A percentile compares a stretch with the other conserved stretches of the same genome.
Conservation (phyloP, 2,888 invertebrate species). For the Therioaphis trifolii region DNA sequence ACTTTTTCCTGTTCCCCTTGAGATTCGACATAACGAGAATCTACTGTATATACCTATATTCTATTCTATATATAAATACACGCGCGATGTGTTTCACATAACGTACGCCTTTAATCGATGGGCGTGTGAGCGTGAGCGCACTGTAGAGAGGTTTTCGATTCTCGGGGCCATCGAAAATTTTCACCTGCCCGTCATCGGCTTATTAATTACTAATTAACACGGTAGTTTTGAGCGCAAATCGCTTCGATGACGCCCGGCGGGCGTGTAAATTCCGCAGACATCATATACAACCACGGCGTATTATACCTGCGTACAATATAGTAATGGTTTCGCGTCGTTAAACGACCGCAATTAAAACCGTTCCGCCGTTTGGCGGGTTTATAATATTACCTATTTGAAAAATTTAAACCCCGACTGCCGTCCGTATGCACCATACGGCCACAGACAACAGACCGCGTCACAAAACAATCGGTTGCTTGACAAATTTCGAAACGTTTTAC, state of each 20-base stretch:
- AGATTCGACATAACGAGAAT: too few species aligned
- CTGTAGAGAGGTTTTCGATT: neutral
- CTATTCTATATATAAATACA: too few species aligned
- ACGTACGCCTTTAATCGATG: constrained; percentile 24
- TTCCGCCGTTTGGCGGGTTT: too few species aligned
- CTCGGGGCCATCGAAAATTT: neutral
- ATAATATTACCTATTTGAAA: too few species aligned
- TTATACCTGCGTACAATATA: too few species aligned
- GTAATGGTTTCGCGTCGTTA: neutral
- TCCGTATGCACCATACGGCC: too few species aligned
- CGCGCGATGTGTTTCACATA: neutral
- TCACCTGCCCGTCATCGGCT: constrained; percentile 27
- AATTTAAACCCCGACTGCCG: too few species aligned
- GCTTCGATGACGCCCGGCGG: constrained; percentile 9
- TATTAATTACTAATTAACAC: constrained; percentile 43
- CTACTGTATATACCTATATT: too few species aligned
- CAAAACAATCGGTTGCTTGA: too few species aligned
- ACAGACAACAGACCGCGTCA: too few species aligned
- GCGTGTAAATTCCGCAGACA: neutral
- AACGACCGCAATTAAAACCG: neutral
- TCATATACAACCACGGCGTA: neutral
- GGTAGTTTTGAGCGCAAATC: constrained; percentile 36
- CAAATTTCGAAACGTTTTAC: too few species aligned
- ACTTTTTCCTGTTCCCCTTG: too few species aligned
- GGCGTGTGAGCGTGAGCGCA: neutral